Evolutionary conservation across 2,888 invertebrate genomes (phyloP).

Genomic region (Mamestra brassicae): DNA sequence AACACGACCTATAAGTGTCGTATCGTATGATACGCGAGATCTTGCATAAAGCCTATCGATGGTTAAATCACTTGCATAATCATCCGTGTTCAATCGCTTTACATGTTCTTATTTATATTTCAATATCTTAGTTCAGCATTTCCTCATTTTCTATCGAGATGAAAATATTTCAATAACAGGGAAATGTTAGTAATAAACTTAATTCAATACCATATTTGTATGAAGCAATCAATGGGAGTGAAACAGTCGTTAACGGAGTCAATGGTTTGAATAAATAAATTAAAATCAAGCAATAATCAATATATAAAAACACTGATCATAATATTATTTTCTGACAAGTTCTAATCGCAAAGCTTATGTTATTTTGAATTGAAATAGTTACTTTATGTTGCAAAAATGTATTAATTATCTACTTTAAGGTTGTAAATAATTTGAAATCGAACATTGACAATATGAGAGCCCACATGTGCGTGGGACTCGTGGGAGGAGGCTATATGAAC

Average conservation of each 20-base stretch:
- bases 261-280: conserved; percentile 16
- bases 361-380: neutral
- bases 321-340: neutral
- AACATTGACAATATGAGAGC: conserved; percentile 7
- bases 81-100: conserved; percentile 39
- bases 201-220: conserved; percentile 24
- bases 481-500: conserved; percentile 48
- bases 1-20: conserved; percentile 47
- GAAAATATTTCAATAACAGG: conserved; percentile 50
- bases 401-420: neutral
- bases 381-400: conserved; percentile 5
- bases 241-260: conserved; percentile 19
- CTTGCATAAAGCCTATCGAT: conserved; percentile 57
- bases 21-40: conserved; percentile 50
- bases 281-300: conserved; percentile 2
- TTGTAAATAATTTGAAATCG: neutral
- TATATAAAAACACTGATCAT: neutral
- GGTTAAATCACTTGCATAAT: conserved; percentile 52
- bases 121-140: conserved; percentile 50
- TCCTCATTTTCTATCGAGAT: conserved; percentile 55
- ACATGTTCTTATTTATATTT: conserved; percentile 57
- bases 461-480: conserved; percentile 44
- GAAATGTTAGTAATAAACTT: conserved; percentile 30
- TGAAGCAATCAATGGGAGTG: conserved; percentile 27
- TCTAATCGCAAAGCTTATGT: neutral